Evolutionary conservation across 2,888 invertebrate genomes (phyloP).

Genomic region (Tanypteryx hageni): DNA sequence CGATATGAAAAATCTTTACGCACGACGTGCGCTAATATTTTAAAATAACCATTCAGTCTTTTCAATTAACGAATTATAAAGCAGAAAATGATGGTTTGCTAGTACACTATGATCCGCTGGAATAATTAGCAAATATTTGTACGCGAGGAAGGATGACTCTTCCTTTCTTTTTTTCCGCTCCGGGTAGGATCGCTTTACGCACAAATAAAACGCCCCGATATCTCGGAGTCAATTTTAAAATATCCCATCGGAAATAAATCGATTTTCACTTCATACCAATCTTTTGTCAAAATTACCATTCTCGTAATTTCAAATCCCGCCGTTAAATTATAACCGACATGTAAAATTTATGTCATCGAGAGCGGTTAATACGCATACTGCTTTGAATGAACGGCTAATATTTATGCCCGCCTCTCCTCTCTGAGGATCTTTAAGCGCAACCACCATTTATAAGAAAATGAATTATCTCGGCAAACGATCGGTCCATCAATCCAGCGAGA

Average conservation of each 20-base stretch:
- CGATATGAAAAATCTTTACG: too few relatives aligned
- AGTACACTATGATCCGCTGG: too few relatives aligned
- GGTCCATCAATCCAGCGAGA: not conserved
- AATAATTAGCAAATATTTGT: too few relatives aligned
- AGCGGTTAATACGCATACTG: not conserved
- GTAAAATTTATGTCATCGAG: not conserved
- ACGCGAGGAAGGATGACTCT: too few relatives aligned
- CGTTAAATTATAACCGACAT: conserved; percentile 14
- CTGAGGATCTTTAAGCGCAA: not conserved
- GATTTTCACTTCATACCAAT: not conserved
- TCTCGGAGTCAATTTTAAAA: too few relatives aligned
- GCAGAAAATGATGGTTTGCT: too few relatives aligned
- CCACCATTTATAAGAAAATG: conserved; percentile 6
- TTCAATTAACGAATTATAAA: too few relatives aligned
- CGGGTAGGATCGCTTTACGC: not conserved
- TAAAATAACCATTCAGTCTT: too few relatives aligned
- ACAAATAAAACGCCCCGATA: too few relatives aligned
- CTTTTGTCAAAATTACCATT: not conserved
- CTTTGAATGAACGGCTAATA: not conserved
- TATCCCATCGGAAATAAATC: not conserved
- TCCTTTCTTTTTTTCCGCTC: too few relatives aligned
- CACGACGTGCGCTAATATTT: too few relatives aligned
- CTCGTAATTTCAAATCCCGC: not conserved
- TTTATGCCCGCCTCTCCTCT: not conserved
- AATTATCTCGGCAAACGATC: not conserved